Base-by-base conservation (phyloP, 1,140 invertebrate genomes). In the Drosophila insularis region DNA sequence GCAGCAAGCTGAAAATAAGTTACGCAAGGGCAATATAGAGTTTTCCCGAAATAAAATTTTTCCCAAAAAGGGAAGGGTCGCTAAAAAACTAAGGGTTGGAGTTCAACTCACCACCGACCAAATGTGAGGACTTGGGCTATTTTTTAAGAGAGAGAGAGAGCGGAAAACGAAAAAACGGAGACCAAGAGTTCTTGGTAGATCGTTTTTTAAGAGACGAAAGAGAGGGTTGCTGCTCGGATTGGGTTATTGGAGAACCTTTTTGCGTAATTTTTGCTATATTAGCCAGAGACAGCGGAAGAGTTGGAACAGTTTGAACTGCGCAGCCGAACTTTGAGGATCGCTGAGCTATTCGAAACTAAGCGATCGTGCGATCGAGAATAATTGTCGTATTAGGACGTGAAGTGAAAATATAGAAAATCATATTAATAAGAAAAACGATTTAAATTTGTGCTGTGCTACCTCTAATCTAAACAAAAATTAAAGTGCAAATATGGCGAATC, bases 241-340 rank as follows among this genome's bases (percentile, higher is more conserved):
- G 19, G 1, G n/a, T 2, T 6, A 35, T 23, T 54, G 53, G 37
- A 14, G 35, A 59, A 66, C 67, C 63, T 72, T 63, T 54, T 89
- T 82, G 70, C 73, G 68, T 54, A 74, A 69, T 86, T 82, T 90
- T 76, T 85, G 63, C 89, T 91, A 90, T 91, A 91, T 91, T 91
- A 90, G 79, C 75, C 50, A 65, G 62, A 43, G 40, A 46, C 55
- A 40, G 73, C 68, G 84, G 79, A 91, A 91, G 87, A 91, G 90
- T 91, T 91, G 85, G 91, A 74, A 80, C 90, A 91, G 89, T 91
- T 91, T 90, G 90, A 77, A 86, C 82, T 71, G 68, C 66, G 78
- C 74, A 74, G 90, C 90, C 84, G 89, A 91, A 89, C 87, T 86
- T 91, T 68, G 66, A 81, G 74, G 76, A 90, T 85, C 76, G 80